Conservation (phyloP, 2,797 vertebrate species). For the Tympanoctomys barrerae region DNA sequence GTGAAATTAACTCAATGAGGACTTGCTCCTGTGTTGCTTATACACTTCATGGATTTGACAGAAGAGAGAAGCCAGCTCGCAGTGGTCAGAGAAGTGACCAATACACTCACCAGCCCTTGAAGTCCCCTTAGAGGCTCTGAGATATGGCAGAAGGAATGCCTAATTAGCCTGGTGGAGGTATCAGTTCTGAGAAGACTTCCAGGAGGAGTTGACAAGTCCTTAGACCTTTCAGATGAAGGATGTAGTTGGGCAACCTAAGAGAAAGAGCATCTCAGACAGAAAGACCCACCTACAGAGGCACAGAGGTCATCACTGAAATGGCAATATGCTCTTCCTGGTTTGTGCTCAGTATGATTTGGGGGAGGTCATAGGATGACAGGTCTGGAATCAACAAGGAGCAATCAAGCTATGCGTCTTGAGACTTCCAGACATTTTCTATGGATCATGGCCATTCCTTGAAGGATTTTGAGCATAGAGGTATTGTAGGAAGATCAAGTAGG, state of each 20-base stretch:
- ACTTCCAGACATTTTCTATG: accelerated
- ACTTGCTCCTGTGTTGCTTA: background rate
- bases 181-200: background rate
- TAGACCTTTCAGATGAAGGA: background rate
- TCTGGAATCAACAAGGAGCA: background rate
- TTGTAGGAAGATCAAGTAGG: background rate
- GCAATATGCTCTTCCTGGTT: accelerated
- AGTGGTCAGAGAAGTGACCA: accelerated
- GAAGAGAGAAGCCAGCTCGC: background rate
- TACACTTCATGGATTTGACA: background rate
- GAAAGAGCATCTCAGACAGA: background rate
- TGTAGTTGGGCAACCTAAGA: background rate
- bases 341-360: background rate
- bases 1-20: background rate
- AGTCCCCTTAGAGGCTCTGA: background rate
- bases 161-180: background rate
- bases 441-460: accelerated
- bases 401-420: accelerated
- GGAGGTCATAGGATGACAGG: background rate
- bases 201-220: background rate
- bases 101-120: accelerated
- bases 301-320: background rate
- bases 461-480: background rate
- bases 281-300: accelerated
- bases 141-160: background rate